phyloP scores from a whole-genome alignment of 1,140 invertebrate species.

The Lucilia sericata region DNA sequence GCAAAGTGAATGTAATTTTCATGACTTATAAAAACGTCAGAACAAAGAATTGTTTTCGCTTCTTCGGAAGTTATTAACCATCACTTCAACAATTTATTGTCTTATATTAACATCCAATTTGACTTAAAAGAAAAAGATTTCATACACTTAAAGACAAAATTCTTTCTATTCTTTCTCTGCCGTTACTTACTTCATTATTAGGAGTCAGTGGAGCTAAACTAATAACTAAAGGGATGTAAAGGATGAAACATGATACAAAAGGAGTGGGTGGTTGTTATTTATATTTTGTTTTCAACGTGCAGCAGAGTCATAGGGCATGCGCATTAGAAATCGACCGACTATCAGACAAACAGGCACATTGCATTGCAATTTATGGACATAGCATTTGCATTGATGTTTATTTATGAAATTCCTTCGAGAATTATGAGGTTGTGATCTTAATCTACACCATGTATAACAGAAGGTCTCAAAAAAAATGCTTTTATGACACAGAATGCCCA shows the following conservation, averaged over 20 bases:
- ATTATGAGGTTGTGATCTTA: no score
- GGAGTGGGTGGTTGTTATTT: conserved; percentile 40
- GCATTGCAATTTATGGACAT: conserved; percentile 14
- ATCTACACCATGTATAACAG: not conserved
- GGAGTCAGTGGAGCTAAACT: not conserved
- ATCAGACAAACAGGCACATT: not conserved
- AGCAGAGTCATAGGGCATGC: not conserved
- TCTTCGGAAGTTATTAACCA: no score
- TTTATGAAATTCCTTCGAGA: conserved; percentile 11
- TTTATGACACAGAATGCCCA: no score
- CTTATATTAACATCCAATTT: no score
- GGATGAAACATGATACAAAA: not conserved
- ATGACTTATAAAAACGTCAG: no score
- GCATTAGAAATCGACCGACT: not conserved
- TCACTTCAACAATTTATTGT: no score
- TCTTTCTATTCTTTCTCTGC: no score
- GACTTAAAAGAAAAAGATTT: no score
- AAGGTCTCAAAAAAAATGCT: not conserved
- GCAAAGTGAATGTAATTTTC: no score
- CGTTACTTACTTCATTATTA: no score
- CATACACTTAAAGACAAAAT: no score
- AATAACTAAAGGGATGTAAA: not conserved
- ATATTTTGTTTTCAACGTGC: conserved; percentile 34
- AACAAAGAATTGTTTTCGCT: no score
- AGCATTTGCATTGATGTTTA: not conserved